Conservation (phyloP, 2,113 vertebrate species). For the Phyllostomus discolor region DNA sequence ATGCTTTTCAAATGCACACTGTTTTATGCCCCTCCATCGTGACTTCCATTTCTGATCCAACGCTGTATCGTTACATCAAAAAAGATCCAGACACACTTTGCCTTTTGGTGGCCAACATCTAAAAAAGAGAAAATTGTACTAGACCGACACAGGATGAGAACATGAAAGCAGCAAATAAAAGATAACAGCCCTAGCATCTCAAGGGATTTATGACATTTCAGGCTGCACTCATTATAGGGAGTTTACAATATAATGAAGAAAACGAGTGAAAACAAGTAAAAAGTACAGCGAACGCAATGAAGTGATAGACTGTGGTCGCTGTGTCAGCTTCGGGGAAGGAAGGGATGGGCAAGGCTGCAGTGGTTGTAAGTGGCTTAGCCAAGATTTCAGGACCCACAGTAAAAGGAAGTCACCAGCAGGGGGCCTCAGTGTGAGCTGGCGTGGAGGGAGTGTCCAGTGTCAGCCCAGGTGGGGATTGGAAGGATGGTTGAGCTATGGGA, state of each 20-base stretch:
- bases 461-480: neutral
- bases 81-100: neutral
- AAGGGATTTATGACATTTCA: neutral
- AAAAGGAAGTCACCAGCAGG: neutral
- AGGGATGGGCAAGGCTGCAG: neutral
- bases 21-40: neutral
- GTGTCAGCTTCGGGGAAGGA: neutral
- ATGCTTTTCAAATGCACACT: neutral
- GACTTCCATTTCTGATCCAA: neutral
- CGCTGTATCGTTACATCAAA: neutral
- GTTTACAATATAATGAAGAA: neutral
- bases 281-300: rapidly evolving
- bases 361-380: neutral
- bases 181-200: too few species aligned
- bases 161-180: neutral
- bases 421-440: neutral
- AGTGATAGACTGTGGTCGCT: neutral
- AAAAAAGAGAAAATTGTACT: neutral
- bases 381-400: neutral
- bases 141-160: neutral
- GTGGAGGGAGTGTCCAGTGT: neutral
- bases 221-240: rapidly evolving
- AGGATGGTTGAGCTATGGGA: rapidly evolving
- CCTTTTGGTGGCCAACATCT: neutral
- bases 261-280: neutral